Conservation (phyloP, 1,140 invertebrate genomes). For the Drosophila neocordata region DNA sequence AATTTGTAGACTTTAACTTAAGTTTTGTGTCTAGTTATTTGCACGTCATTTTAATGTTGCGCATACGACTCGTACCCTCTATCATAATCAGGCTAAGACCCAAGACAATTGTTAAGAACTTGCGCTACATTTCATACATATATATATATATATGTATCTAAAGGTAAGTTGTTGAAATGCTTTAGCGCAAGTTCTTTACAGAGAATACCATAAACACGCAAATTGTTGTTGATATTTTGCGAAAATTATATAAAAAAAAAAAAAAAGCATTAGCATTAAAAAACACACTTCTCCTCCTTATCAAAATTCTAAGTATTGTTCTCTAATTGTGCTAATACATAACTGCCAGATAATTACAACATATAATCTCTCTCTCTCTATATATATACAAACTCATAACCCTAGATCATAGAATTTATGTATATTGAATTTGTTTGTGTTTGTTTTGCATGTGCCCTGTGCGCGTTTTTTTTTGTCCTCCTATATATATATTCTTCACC, state of each 20-base stretch:
- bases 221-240: slow-evolving; percentile 77
- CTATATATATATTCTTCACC: not conserved
- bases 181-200: slow-evolving; percentile 36
- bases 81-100: slow-evolving; percentile 56
- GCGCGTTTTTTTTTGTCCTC: slow-evolving; percentile 37
- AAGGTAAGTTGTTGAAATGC: slow-evolving; percentile 41
- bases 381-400: slow-evolving; percentile 58
- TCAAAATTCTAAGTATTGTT: slow-evolving; percentile 41
- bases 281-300: slow-evolving; percentile 42
- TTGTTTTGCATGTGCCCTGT: slow-evolving; percentile 78
- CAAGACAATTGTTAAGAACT: slow-evolving; percentile 35
- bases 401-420: slow-evolving; percentile 65
- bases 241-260: slow-evolving; percentile 2
- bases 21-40: slow-evolving; percentile 52
- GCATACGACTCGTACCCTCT: slow-evolving; percentile 61
- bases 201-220: slow-evolving; percentile 35
- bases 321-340: slow-evolving; percentile 76
- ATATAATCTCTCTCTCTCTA: too few relatives aligned
- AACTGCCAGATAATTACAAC: slow-evolving; percentile 40
- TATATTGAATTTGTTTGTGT: slow-evolving; percentile 75
- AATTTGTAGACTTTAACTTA: slow-evolving; percentile 32
- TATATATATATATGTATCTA: not conserved
- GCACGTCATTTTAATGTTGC: slow-evolving; percentile 73
- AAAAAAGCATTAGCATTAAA: slow-evolving; percentile 35
- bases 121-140: slow-evolving; percentile 28